These are phyloP conservation scores for Sula dactylatra DNA, from an alignment of 2,113 vertebrate species.

Conservation along the genomic window DNA sequence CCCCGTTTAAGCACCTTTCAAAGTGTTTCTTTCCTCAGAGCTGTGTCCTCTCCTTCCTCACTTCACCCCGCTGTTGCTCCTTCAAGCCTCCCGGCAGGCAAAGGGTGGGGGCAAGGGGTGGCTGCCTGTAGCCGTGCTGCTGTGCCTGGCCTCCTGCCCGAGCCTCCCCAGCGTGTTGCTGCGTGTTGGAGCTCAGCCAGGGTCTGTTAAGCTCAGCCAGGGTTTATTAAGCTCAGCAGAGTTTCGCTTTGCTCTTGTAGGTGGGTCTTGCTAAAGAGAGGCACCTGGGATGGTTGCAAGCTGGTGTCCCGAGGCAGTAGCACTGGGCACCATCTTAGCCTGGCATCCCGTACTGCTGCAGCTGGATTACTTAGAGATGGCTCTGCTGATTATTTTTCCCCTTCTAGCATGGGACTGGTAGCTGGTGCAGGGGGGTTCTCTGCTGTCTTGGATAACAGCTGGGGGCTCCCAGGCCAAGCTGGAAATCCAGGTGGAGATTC, in stretches of 20 bases:
- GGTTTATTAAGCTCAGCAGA: neutral
- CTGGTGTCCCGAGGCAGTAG: neutral
- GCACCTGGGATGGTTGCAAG: neutral
- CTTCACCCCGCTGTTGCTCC: rapidly evolving
- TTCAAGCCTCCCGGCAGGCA: neutral
- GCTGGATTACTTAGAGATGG: neutral
- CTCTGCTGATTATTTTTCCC: neutral
- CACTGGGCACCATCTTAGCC: neutral
- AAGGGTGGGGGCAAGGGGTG: neutral
- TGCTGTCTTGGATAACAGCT: neutral
- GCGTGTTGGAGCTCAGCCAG: neutral
- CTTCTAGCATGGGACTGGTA: neutral
- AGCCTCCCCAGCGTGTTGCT: neutral
- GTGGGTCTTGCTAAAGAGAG: neutral
- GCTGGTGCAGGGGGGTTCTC: neutral
- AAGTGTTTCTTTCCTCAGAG: neutral
- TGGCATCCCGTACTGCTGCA: neutral
- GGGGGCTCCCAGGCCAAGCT: neutral
- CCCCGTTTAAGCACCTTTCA: neutral
- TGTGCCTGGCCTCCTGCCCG: neutral
- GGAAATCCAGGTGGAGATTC: neutral
- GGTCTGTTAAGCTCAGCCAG: neutral
- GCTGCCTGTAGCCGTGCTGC: neutral
- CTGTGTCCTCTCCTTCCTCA: neutral
- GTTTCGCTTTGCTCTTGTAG: neutral